These are phyloP conservation scores for Trichomalopsis sarcophagae DNA, from an alignment of 1,140 invertebrate genomes.

Conservation along the genomic window DNA sequence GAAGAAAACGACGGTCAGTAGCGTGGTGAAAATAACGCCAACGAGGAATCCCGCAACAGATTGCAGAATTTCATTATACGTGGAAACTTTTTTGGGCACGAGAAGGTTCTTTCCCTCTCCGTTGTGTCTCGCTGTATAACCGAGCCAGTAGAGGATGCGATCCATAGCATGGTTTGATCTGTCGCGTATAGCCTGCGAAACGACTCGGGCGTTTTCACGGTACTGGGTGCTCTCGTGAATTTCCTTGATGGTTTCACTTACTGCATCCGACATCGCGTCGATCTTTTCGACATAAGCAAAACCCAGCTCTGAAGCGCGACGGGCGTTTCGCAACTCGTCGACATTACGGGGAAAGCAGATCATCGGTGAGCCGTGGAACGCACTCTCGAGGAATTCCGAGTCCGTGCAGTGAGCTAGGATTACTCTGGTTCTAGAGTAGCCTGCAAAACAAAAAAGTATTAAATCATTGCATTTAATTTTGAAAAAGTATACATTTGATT, in stretches of 20 bases:
- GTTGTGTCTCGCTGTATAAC: slow-evolving; percentile 64
- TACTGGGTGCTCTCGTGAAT: slow-evolving; percentile 63
- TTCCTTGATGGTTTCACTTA: slow-evolving; percentile 55
- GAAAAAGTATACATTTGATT: background rate
- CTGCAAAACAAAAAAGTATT: slow-evolving; percentile 54
- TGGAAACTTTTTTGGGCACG: slow-evolving; percentile 55
- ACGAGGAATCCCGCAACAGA: slow-evolving; percentile 65
- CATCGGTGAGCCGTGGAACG: slow-evolving; percentile 69
- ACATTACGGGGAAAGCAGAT: slow-evolving; percentile 68
- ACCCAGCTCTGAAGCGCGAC: slow-evolving; percentile 64
- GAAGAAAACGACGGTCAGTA: slow-evolving; percentile 55
- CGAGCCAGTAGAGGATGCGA: slow-evolving; percentile 67
- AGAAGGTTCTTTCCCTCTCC: slow-evolving; percentile 61
- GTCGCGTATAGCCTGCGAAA: slow-evolving; percentile 68
- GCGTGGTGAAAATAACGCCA: slow-evolving; percentile 62
- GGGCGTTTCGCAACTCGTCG: slow-evolving; percentile 63
- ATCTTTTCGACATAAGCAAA: slow-evolving; percentile 59
- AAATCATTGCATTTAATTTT: background rate
- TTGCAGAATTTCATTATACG: slow-evolving; percentile 64
- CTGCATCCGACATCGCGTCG: slow-evolving; percentile 53
- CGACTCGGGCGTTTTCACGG: slow-evolving; percentile 65
- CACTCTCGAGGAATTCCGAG: slow-evolving; percentile 67
- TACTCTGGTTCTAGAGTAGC: slow-evolving; percentile 66
- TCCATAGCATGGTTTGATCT: slow-evolving; percentile 68
- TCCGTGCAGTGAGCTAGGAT: slow-evolving; percentile 69